Conservation (phyloP, 2,888 invertebrate species). For the Campoplex capitator region DNA sequence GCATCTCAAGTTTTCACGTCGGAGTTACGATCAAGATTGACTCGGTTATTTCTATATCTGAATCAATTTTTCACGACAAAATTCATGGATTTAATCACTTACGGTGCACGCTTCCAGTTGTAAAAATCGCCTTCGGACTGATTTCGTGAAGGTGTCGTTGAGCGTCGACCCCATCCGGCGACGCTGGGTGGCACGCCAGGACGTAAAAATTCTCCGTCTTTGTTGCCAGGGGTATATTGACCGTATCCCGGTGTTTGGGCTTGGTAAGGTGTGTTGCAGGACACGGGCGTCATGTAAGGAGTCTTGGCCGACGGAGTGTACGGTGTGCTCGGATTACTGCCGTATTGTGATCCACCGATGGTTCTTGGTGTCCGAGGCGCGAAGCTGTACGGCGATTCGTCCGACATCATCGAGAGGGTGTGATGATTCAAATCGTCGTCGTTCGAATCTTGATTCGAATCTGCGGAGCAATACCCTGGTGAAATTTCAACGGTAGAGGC, state of each 20-base stretch:
- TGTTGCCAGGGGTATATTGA: slow-evolving; percentile 81
- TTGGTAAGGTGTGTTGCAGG: slow-evolving; percentile 86
- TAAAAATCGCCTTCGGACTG: slow-evolving; percentile 87
- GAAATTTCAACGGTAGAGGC: neutral
- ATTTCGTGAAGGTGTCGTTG: slow-evolving; percentile 81
- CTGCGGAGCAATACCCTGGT: slow-evolving; percentile 77
- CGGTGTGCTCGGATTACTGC: slow-evolving; percentile 91
- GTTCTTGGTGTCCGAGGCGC: slow-evolving; percentile 90
- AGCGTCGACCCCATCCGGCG: slow-evolving; percentile 47
- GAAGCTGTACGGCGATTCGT: slow-evolving; percentile 84
- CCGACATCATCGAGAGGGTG: slow-evolving; percentile 88
- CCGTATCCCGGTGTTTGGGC: slow-evolving; percentile 84
- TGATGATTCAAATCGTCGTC: slow-evolving; percentile 90
- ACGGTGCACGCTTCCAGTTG: slow-evolving; percentile 95
- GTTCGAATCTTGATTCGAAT: slow-evolving; percentile 88
- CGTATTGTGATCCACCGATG: slow-evolving; percentile 85
- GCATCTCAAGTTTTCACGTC: too few species aligned
- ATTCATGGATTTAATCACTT: neutral
- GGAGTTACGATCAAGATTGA: too few species aligned
- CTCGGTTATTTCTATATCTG: neutral
- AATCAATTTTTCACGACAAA: neutral
- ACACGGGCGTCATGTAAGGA: slow-evolving; percentile 96
- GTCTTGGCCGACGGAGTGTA: slow-evolving; percentile 97
- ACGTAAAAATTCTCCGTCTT: slow-evolving; percentile 86
- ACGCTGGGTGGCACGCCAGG: slow-evolving; percentile 86